Base-by-base conservation (phyloP, 1,140 invertebrate genomes). In the Tetranychus cinnabarinus region DNA sequence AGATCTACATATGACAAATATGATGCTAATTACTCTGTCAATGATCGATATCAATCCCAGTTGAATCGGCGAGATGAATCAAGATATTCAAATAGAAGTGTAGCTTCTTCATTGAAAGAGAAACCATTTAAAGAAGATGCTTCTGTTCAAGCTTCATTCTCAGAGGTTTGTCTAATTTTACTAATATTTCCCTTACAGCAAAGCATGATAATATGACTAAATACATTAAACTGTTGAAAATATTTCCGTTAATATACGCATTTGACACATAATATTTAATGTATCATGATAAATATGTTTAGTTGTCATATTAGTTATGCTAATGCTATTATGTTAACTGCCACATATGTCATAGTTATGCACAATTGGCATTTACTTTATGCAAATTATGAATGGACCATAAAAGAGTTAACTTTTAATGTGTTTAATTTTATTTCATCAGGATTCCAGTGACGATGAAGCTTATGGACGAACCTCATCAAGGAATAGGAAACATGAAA, bases 71-170 rank as follows among this genome's bases (percentile, higher is more conserved):
- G 31, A 56, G 31, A 56, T 34, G 35, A 34, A 56, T 56, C 31
- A 34, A 56, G 31, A 56, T 56, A 33, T 56, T 34, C 35, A 5
- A 34, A 56, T 56, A 56, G 13, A 56, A 34, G 12, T 52, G 33
- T 52, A 7, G 5, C n/a, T 15, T 31, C 33, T 52, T 31, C 33
- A 15, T 7, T 52, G 6, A 31, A 52, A 52, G 50, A 52, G 5
- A 52, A 52, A 23, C 31, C 50, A 52, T 52, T 45, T 8, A 64
- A 58, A 61, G 64, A 64, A 33, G 64, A 65, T 39, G 64, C 64
- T 15, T 65, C 64, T 33, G 58, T 59, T 46, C 64, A 65, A 47
- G 64, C 64, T n/a, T 61, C 61, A 5, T 36, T 65, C 15, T 63
- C 64, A 36, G 55, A 56, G 12, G 55, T 56, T 12, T 35, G 34